Evolutionary conservation across 1,140 invertebrate species (phyloP), one percentile per base, ranked within the genome.

Genomic region (Drosophila rhopaloa): DNA sequence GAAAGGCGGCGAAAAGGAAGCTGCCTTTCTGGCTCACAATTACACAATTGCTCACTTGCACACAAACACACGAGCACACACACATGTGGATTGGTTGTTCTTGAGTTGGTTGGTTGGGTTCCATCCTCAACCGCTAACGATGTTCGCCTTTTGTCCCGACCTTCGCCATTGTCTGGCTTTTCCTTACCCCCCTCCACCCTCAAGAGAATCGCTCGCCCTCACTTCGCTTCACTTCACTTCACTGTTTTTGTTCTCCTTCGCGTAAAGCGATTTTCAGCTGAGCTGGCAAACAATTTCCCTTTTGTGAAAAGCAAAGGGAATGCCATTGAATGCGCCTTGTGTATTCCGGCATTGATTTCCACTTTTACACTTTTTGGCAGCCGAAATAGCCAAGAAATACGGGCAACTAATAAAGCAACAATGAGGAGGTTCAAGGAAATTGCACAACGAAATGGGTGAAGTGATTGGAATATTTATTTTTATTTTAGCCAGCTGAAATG

Each of bases 21-120:
- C 58, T 60, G 75, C 56, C 79, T 76, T 75, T 57, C 51, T 40
- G 58, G 72, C 63, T 65, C 59, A 67, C 80, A 79, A 83, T 76
- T 76, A 76, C 79, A 82, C 80, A 79, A 74, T 81, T 82, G 74
- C 70, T 46, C 68, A 61, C 79, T 76, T 66, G 27, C 44, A 47
- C 57, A 29, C 24, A 24, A 24, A 24, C 24, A 24, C 24, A 24
- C 24, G 4, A 0, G n/a, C 27, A 24, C 44, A 32, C 59, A 68
- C 51, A 57, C 62, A 53, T 48, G 44, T 38, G 46, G 7, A 8
- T 14, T 44, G 48, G 41, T 10, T 29, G 37, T 29, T 27, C 19
- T 8, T 27, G 44, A 11, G 19, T 44, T 14, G 7, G 16, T 4
- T 24, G 8, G 14, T 44, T 19, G 43, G 43, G 14, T 0, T 5